phyloP scores from a whole-genome alignment of 2,113 vertebrate species.

The Hoplias malabaricus region DNA sequence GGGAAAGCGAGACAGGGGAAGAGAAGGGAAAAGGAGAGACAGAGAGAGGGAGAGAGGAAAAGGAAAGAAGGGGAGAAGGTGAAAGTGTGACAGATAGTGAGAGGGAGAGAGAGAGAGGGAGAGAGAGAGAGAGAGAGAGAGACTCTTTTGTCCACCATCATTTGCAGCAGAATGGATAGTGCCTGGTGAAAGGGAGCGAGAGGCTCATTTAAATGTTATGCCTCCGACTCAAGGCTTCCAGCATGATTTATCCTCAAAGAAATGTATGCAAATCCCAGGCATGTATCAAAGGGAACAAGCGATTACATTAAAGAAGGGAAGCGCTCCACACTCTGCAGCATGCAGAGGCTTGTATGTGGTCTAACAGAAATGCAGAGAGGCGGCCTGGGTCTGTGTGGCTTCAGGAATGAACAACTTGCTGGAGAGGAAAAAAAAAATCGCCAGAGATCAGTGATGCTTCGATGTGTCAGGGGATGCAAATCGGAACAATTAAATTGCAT shows the following conservation, averaged over 20 bases:
- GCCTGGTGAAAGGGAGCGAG: constrained; percentile 63
- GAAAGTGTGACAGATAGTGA: background rate
- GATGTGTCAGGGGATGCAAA: background rate
- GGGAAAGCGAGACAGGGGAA: constrained; percentile 14
- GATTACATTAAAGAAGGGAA: constrained; percentile 70
- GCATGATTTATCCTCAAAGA: constrained; percentile 73
- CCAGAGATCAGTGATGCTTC: constrained; percentile 1
- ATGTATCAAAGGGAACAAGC: constrained; percentile 72
- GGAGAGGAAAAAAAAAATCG: background rate
- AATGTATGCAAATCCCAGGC: constrained; percentile 76
- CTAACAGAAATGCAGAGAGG: constrained; percentile 1
- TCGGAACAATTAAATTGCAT: constrained; percentile 34
- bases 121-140: background rate
- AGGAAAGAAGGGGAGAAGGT: constrained; percentile 17
- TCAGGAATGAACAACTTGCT: background rate
- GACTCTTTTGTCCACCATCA: constrained; percentile 54
- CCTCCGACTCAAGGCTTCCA: constrained; percentile 67
- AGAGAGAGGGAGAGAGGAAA: constrained; percentile 52
- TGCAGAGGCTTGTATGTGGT: constrained; percentile 23
- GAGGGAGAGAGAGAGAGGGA: background rate
- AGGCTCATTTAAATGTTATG: constrained; percentile 79
- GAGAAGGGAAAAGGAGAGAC: background rate
- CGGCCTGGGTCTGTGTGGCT: background rate
- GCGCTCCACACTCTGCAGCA: constrained; percentile 35
- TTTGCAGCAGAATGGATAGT: constrained; percentile 73